These are phyloP conservation scores for Lucilia sericata DNA, from an alignment of 1,140 invertebrate genomes.

Conservation along the genomic window DNA sequence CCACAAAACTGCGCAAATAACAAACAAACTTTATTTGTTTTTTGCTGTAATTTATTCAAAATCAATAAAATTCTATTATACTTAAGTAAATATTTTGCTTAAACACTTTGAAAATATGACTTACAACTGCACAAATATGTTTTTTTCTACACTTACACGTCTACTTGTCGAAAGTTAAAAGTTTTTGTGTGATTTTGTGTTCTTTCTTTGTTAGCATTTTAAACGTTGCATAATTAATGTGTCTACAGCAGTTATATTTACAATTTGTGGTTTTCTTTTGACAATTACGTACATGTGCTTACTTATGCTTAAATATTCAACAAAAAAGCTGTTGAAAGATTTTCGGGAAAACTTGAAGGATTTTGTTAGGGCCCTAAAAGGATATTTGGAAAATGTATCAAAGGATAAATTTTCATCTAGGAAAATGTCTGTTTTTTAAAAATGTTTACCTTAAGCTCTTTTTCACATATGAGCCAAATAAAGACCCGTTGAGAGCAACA, in stretches of 20 bases:
- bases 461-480: too few species aligned
- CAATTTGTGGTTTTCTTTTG: slow-evolving; percentile 27
- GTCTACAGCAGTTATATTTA: slow-evolving; percentile 42
- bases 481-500: too few species aligned
- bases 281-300: background rate
- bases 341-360: background rate
- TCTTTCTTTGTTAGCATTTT: background rate
- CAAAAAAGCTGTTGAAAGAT: background rate
- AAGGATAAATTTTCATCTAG: too few species aligned
- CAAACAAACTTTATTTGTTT: background rate
- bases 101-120: background rate
- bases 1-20: background rate
- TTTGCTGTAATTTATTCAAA: background rate
- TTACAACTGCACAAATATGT: background rate
- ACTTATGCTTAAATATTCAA: background rate
- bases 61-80: slow-evolving; percentile 22
- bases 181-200: background rate
- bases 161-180: background rate
- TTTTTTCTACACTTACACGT: background rate
- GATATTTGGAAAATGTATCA: too few species aligned
- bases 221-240: slow-evolving; percentile 33
- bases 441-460: too few species aligned
- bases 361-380: too few species aligned
- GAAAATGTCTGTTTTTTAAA: too few species aligned
- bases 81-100: too few species aligned